A percentile compares a stretch with the other conserved stretches of the same genome.
These are phyloP conservation scores for Isurus oxyrinchus DNA, from an alignment of 2,113 vertebrate genomes.

Conservation along the genomic window DNA sequence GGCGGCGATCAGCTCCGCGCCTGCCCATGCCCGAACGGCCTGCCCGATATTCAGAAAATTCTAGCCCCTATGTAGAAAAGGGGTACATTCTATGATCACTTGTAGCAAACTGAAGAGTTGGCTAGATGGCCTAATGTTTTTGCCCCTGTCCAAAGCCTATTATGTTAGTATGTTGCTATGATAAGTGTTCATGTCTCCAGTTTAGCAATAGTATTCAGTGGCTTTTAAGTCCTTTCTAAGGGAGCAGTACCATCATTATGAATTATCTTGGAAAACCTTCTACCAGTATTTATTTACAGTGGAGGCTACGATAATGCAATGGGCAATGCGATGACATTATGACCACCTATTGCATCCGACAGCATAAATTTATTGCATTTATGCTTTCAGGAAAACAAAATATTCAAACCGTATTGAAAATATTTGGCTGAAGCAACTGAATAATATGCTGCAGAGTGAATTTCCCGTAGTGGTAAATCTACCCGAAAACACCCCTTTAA, in stretches of 20 bases:
- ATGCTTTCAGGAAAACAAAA: neutral
- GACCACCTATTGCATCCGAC: neutral
- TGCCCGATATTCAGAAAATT: no score
- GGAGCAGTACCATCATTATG: neutral
- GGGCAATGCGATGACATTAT: neutral
- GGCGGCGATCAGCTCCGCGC: no score
- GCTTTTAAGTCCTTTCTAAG: neutral
- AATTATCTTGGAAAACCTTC: neutral
- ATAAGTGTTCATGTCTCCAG: neutral
- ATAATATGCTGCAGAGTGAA: slow-evolving; percentile 17
- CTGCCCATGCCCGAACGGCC: no score
- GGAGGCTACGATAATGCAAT: neutral
- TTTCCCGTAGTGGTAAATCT: neutral
- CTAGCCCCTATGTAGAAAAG: neutral
- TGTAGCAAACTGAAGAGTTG: neutral
- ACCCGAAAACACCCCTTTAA: neutral
- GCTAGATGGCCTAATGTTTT: neutral
- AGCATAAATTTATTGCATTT: neutral
- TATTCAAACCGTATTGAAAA: neutral
- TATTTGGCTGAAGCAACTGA: neutral
- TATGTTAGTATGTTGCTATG: neutral
- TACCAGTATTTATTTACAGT: neutral
- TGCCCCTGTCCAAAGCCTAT: neutral
- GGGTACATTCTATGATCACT: neutral
- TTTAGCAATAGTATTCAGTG: neutral